These are phyloP conservation scores for Chinchilla lanigera DNA, from an alignment of 2,113 vertebrate species.

Conservation along the genomic window DNA sequence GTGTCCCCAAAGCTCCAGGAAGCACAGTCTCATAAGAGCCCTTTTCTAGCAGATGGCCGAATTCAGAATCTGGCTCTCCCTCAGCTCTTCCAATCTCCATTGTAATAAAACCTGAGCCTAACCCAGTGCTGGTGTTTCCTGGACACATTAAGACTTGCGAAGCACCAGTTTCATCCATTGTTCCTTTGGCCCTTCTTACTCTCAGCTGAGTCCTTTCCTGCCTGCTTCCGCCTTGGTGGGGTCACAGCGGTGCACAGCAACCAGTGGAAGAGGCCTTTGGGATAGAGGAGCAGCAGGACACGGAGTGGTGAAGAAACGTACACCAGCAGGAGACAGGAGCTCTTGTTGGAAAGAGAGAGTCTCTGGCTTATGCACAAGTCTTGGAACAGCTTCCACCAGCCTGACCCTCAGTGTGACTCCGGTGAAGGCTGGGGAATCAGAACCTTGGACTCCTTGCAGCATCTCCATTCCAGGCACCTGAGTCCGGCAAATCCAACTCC, in stretches of 20 bases:
- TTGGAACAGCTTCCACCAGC: background rate
- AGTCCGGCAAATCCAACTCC: background rate
- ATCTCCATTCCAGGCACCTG: background rate
- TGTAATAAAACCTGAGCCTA: background rate
- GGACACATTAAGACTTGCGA: background rate
- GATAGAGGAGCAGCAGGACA: background rate
- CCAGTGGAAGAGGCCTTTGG: background rate
- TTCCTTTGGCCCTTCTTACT: background rate
- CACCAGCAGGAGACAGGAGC: too few relatives aligned
- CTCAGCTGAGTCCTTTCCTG: background rate
- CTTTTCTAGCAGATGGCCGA: background rate
- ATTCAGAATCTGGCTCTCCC: background rate
- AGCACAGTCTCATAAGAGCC: background rate
- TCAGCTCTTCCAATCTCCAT: background rate
- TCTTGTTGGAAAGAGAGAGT: background rate
- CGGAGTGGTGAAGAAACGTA: background rate
- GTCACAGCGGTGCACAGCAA: background rate
- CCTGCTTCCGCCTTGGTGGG: background rate
- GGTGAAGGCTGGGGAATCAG: background rate
- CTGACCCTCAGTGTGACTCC: background rate
- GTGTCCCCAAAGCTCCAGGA: background rate
- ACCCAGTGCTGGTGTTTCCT: background rate
- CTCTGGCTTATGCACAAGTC: background rate
- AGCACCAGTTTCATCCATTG: fast-evolving
- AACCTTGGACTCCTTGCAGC: too few relatives aligned